These are phyloP conservation scores for Hypothenemus hampei DNA, from an alignment of 1,140 invertebrate species.

Conservation along the genomic window DNA sequence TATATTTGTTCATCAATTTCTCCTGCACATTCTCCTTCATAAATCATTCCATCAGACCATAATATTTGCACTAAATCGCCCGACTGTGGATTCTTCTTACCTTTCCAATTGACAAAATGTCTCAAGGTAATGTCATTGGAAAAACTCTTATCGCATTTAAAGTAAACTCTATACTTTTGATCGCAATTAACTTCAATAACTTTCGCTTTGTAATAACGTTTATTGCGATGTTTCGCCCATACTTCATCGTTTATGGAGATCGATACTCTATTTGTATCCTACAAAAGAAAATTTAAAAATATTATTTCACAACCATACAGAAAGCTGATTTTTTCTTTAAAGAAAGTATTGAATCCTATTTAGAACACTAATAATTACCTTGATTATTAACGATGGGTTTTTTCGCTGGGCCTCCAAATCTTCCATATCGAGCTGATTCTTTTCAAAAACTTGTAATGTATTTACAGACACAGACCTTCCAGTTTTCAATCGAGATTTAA, in stretches of 20 bases:
- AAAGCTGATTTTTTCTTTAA: no score
- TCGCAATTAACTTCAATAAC: conserved; percentile 50
- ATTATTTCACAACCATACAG: no score
- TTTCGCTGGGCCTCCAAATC: no score
- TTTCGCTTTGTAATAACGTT: conserved; percentile 56
- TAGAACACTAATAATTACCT: no score
- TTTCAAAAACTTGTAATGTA: no score
- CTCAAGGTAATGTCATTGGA: conserved; percentile 56
- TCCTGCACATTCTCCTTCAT: conserved; percentile 56
- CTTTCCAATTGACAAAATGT: conserved; percentile 44
- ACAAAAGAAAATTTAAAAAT: no score
- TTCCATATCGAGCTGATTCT: no score
- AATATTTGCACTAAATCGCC: conserved; percentile 49
- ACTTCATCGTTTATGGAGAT: conserved; percentile 45
- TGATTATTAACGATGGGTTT: no score
- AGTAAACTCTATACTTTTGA: conserved; percentile 58
- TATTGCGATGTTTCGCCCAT: conserved; percentile 61
- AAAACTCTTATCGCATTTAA: conserved; percentile 58
- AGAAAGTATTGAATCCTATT: no score
- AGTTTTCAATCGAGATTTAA: conserved; percentile 26
- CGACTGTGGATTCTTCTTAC: conserved; percentile 15
- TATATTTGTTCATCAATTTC: conserved; percentile 51
- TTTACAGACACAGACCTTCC: no score
- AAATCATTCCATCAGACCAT: conserved; percentile 58
- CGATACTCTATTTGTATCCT: neutral